Evolutionary conservation across 2,113 vertebrate genomes (phyloP).

Genomic region (Eidolon helvum): DNA sequence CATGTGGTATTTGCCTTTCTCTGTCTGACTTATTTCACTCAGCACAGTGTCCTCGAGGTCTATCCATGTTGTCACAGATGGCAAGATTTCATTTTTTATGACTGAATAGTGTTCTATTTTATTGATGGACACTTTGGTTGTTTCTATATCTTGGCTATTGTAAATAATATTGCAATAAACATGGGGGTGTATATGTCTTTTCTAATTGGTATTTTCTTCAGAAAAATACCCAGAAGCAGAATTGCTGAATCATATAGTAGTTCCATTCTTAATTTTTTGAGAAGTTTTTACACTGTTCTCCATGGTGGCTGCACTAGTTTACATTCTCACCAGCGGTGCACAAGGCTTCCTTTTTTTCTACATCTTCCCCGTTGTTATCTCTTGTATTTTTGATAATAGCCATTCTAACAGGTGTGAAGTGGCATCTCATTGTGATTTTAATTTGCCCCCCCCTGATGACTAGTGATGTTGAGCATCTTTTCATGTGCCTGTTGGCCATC

Average conservation of each 20-base stretch:
- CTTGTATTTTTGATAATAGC: neutral
- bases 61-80: neutral
- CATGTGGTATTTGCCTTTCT: neutral
- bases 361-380: neutral
- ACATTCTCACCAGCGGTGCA: neutral
- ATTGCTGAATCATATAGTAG: neutral
- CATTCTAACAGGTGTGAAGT: neutral
- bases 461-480: neutral
- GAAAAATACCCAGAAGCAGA: neutral
- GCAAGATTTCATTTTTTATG: neutral
- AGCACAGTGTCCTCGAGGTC: neutral
- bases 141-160: neutral
- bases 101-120: neutral
- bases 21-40: neutral
- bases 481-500: neutral
- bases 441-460: neutral
- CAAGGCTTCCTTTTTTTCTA: neutral
- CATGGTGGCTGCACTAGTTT: neutral
- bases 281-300: neutral
- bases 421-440: neutral
- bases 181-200: neutral
- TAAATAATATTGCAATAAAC: neutral
- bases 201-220: neutral
- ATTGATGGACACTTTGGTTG: neutral
- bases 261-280: neutral